Conservation (phyloP, 1,140 invertebrate species). For the Fopius arisanus region DNA sequence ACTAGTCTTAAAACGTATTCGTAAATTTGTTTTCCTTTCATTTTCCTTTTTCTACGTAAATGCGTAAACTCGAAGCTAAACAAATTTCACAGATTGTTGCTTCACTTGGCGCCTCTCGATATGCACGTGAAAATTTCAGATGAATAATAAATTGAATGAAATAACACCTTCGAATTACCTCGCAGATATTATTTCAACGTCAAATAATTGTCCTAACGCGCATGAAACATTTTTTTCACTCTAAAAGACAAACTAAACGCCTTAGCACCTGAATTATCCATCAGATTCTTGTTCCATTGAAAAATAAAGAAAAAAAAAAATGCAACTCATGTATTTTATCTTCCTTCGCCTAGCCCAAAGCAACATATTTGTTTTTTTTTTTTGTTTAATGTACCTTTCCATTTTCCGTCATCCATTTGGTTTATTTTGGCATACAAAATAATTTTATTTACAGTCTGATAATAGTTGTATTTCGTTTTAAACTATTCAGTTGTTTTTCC, state of each 20-base stretch:
- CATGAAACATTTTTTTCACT: not conserved
- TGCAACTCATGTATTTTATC: not conserved
- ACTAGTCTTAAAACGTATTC: conserved; percentile 6
- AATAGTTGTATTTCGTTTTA: conserved; percentile 36
- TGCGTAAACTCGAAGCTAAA: not conserved
- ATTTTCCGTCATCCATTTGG: conserved; percentile 51
- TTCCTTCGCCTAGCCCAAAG: not conserved
- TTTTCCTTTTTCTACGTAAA: not conserved
- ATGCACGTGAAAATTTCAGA: not conserved
- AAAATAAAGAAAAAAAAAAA: not conserved
- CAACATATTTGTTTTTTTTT: not conserved
- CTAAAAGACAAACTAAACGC: not conserved
- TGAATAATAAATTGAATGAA: no score
- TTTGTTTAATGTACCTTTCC: not conserved
- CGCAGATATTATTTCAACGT: no score
- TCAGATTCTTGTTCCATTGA: not conserved
- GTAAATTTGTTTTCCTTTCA: not conserved
- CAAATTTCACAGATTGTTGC: not conserved
- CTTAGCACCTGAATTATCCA: not conserved
- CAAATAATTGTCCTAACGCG: not conserved
- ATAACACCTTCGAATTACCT: no score
- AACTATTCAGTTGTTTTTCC: conserved; percentile 37
- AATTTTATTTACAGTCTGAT: conserved; percentile 61
- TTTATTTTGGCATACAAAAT: conserved; percentile 64
- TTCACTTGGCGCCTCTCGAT: not conserved